Evolutionary conservation across 2,888 invertebrate species (phyloP).

Genomic region (Heteropelma amictum): DNA sequence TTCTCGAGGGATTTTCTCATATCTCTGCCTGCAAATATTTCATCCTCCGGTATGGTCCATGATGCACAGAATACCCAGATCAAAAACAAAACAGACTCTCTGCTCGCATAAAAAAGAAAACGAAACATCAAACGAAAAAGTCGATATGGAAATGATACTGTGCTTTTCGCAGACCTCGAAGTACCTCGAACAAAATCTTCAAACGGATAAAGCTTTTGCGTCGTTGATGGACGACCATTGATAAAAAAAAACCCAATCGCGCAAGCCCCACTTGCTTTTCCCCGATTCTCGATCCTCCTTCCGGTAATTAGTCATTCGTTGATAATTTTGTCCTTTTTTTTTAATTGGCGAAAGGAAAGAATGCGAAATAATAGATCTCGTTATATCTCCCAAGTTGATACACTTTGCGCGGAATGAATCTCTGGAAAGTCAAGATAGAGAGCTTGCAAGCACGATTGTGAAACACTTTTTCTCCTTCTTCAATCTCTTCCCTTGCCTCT

Average conservation of each 20-base stretch:
- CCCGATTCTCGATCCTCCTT: neutral
- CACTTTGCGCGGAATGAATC: neutral
- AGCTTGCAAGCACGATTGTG: constrained; percentile 14
- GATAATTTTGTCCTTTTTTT: constrained; percentile 10
- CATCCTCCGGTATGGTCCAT: neutral
- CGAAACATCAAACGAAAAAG: neutral
- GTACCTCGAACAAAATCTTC: too few relatives aligned
- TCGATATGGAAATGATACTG: neutral
- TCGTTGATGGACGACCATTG: neutral
- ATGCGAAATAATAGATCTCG: constrained; percentile 28
- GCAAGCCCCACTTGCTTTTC: too few relatives aligned
- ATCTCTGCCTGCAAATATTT: constrained; percentile 34
- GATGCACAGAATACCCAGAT: too few relatives aligned
- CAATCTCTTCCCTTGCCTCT: too few relatives aligned
- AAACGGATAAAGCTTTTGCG: neutral
- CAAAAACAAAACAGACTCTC: too few relatives aligned
- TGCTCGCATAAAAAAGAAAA: neutral
- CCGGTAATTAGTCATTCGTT: constrained; percentile 20
- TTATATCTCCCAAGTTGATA: constrained; percentile 33
- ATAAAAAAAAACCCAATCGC: too few relatives aligned
- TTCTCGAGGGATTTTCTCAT: constrained; percentile 26
- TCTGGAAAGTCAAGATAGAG: constrained; percentile 28
- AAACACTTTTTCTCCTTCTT: neutral
- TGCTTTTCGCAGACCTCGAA: too few relatives aligned
- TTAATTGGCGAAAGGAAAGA: neutral